Evolutionary conservation across 2,888 invertebrate species (phyloP), one percentile per base, ranked within the genome.

Genomic region (Eurois occulta): DNA sequence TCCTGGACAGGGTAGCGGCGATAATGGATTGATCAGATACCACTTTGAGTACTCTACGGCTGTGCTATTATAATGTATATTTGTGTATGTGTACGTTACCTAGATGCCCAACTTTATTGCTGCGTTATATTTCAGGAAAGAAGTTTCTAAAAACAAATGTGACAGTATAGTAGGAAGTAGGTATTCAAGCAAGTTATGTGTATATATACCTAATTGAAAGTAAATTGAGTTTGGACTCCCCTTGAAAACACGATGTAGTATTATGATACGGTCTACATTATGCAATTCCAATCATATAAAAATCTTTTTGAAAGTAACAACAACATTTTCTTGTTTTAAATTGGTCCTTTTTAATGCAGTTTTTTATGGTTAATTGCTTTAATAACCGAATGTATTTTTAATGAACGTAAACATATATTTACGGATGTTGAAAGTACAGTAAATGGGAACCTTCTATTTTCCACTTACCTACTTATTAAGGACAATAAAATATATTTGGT

Each of bases 1-100:
- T 93, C 92, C 93, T 95, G 96, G 95, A 93, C 95, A 93, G 91
- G 93, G 93, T 92, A 90, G 91, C 91, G 88, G 88, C 93, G 94
- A 91, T 96, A 96, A 96, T 96, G 95, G 95, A 96, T 95, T 96
- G 95, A 96, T 95, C 95, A 95, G 95, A 96, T 94, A 94, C 94
- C 93, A 93, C 93, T 94, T 91, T 92, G 90, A 89, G 91, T 89
- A 90, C 91, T 86, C 88, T 84, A 84, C 83, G n/a, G 66, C 58
- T 74, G 18, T 68, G 35, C 41, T 48, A 58, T 77, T 67, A 65
- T 41, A 41, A 4, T 18, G 65, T 41, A 67, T 62, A 13, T 46
- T 65, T 65, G n/a, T 64, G 28, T 60, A 21, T 18, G 32, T 60
- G 60, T 52, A 11, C 38, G 24, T 41, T 65, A n/a, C 7, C 41